Conservation (phyloP, 2,113 vertebrate species). For the Microtus richardsoni region DNA sequence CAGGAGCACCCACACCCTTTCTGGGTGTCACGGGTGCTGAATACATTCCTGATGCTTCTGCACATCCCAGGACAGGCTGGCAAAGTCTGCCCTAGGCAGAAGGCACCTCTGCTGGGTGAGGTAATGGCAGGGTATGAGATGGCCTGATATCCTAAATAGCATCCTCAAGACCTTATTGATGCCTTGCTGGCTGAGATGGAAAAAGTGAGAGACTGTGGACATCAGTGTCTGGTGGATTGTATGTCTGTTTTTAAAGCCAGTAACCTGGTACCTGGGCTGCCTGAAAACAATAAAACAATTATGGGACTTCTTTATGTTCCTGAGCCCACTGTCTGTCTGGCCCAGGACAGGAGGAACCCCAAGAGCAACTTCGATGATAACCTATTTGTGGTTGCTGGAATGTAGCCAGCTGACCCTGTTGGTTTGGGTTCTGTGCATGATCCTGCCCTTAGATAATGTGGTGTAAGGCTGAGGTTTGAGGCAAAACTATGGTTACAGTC, state of each 20-base stretch:
- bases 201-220: neutral
- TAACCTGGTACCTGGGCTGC: neutral
- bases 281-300: neutral
- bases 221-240: neutral
- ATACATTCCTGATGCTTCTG: constrained; percentile 43
- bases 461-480: neutral
- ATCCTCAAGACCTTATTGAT: neutral
- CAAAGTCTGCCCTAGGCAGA: neutral
- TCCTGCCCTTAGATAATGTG: neutral
- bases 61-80: constrained; percentile 72
- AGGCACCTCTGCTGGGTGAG: neutral
- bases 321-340: neutral
- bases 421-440: neutral
- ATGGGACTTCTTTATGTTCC: neutral
- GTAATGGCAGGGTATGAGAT: neutral
- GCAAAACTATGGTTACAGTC: neutral
- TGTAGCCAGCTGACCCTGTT: neutral
- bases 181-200: neutral
- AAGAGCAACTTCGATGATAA: neutral
- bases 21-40: constrained; percentile 73
- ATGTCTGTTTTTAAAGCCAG: neutral
- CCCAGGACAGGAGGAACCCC: neutral
- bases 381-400: neutral
- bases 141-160: neutral
- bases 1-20: neutral